Base-by-base conservation (phyloP, 2,888 invertebrate genomes). In the Bhutanitis thaidina region DNA sequence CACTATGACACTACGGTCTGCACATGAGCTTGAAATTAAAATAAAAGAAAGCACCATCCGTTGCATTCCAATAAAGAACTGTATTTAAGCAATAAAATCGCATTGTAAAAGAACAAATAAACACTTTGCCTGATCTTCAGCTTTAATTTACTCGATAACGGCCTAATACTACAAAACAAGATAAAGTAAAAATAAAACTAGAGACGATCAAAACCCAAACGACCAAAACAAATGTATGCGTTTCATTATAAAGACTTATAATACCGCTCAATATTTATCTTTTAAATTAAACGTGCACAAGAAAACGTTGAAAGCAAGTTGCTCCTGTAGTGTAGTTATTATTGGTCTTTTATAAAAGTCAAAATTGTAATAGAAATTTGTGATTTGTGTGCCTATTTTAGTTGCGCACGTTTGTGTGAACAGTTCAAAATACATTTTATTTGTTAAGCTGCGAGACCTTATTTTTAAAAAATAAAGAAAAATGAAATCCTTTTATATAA, bases 31-130 rank as follows among this genome's bases (percentile, higher is more conserved):
- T 68, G 73, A 71, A 74, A 74, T 67, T 62, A 64, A 75, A 75
- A 77, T 71, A 76, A 80, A 80, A 80, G 77, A 75, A 80, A 78
- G 76, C 71, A 67, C 67, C 55, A 16, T 29, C 8, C 66, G 66
- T 61, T 54, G 54, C 43, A 49, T 38, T 46, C 39, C 34, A 47
- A 20, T 40, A 14, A 35, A 7, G 13, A 35, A 1, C 0, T 7
- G 9, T n/a, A 37, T 4, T 20, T 43, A 29, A 44, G 13, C 20
- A 27, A 36, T 12, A 2, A 27, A 14, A 27, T 35, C 27, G 27
- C 13, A 15, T 15, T 8, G 27, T 36, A 3, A 10, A 44, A 12
- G 7, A 7, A 1, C 7, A 4, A 34, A 10, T n/a, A 36, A 25
- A 35, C 9, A 34, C 8, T 12, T 12, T 43, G 1, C 15, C 5